Conservation (phyloP, 2,113 vertebrate species). For the Charadrius vociferus region DNA sequence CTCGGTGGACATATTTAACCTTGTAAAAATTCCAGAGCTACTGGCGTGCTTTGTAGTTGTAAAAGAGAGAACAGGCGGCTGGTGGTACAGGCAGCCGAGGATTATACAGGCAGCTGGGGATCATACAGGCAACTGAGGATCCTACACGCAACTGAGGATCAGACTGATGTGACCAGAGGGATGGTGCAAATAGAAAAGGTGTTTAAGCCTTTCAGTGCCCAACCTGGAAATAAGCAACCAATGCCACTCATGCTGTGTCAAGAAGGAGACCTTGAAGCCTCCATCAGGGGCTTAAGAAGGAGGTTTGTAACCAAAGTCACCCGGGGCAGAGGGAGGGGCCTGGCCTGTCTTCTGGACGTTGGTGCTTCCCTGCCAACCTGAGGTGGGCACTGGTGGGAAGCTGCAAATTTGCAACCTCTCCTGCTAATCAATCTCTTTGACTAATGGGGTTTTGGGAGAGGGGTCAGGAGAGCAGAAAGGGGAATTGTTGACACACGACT, state of each 20-base stretch:
- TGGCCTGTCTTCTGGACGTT: rapidly evolving
- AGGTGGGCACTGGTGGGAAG: neutral
- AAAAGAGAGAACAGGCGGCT: neutral
- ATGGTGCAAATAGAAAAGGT: neutral
- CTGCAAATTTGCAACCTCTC: neutral
- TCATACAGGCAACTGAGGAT: neutral
- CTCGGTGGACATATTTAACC: neutral
- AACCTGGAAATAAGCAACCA: neutral
- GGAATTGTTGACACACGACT: no score
- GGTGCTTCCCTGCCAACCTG: neutral
- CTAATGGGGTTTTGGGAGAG: neutral
- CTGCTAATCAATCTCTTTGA: neutral
- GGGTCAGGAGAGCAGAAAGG: neutral
- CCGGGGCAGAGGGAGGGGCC: rapidly evolving
- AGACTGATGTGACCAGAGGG: no score
- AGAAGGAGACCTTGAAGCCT: neutral
- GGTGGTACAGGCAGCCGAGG: neutral
- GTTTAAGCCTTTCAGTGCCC: neutral
- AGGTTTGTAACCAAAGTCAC: neutral
- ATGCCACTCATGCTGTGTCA: neutral
- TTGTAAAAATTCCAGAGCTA: neutral
- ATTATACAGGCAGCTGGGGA: neutral
- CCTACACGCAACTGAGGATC: neutral
- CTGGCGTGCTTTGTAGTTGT: neutral
- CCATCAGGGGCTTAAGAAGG: neutral